phyloP scores from a whole-genome alignment of 2,113 vertebrate genomes.

The Dermatemys mawii region DNA sequence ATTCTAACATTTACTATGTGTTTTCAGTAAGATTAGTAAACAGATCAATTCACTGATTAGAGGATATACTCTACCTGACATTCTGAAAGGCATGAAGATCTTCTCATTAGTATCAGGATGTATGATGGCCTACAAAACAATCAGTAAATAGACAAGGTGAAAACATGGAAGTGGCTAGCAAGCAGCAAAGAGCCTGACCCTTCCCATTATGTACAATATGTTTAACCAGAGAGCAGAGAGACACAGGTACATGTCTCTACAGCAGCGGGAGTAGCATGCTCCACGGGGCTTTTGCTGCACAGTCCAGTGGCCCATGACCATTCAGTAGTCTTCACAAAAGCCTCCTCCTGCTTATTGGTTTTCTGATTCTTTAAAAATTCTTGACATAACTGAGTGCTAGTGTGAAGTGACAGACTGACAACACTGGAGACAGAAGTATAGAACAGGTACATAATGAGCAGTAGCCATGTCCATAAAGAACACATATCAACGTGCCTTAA shows the following conservation, averaged over 20 bases:
- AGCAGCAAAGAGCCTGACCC: neutral
- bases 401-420: neutral
- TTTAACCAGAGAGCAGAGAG: fast-evolving
- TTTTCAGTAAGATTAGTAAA: fast-evolving
- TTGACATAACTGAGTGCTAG: fast-evolving
- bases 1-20: fast-evolving
- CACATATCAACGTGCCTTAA: fast-evolving
- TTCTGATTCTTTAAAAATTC: neutral
- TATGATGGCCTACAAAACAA: constrained; percentile 87
- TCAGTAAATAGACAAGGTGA: neutral
- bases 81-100: constrained; percentile 96
- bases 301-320: neutral
- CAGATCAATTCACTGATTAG: fast-evolving
- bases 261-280: neutral
- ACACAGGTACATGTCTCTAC: fast-evolving
- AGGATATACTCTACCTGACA: constrained; percentile 88
- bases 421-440: fast-evolving
- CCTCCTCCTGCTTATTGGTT: fast-evolving
- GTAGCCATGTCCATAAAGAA: neutral
- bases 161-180: neutral
- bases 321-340: neutral
- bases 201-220: neutral
- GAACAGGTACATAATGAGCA: neutral
- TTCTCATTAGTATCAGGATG: constrained; percentile 94
- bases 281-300: fast-evolving